Evolutionary conservation across 2,888 invertebrate genomes (phyloP), one percentile per base, ranked within the genome.

Genomic region (Drymonia ruficornis): DNA sequence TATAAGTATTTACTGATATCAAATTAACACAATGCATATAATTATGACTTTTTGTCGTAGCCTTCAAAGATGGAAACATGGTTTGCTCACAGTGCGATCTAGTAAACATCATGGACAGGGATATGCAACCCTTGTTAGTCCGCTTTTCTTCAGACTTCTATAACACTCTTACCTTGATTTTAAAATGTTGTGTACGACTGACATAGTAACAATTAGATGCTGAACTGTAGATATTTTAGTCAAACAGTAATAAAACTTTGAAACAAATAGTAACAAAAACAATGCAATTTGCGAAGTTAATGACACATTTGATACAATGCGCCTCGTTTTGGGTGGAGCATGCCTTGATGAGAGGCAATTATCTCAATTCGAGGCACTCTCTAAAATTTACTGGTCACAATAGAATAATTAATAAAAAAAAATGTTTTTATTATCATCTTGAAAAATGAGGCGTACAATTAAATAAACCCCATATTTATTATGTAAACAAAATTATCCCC

Each of bases 11-110:
- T n/a, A 38, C 15, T 59, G 56, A 58, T 56, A 72, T 61, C 59
- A 31, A 31, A 31, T 11, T 31, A 6, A 23, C 52, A 71, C 63
- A 12, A 56, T 54, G 61, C 72, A 57, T 59, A 61, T 59, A 63
- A 59, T 15, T 38, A 6, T 11, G n/a, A n/a, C 38, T 7, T 15
- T 38, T 38, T 38, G n/a, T 15, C 38, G 7, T 38, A 38, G n/a
- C 38, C 38, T 38, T 38, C n/a, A 38, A n/a, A 4, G n/a, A 8
- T 38, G 2, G 38, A n/a, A n/a, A 15, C n/a, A 38, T 38, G 4
- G 13, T n/a, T 38, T 38, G 38, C 38, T n/a, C 4, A 38, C n/a
- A 38, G n/a, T n/a, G n/a, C n/a, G n/a, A n/a, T n/a, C n/a, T n/a
- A n/a, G n/a, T n/a, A n/a, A 38, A 3, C n/a, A 38, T 1, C 38